Percentiles rank a stretch among this genome's conserved stretches.
Evolutionary conservation across 2,797 vertebrate genomes (phyloP).

Genomic region (Lacerta bilineata): DNA sequence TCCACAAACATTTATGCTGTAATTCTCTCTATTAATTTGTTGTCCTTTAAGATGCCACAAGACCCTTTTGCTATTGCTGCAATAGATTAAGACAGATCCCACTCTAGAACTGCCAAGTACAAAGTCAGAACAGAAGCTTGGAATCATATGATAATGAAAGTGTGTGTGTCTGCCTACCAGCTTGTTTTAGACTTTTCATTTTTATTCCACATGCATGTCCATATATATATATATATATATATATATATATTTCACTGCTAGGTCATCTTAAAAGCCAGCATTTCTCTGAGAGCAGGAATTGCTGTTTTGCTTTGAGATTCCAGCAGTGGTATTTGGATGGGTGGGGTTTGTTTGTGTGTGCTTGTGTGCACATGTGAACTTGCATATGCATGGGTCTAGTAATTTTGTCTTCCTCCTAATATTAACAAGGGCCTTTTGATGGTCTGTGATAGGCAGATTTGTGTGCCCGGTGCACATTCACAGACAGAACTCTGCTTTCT

Average conservation of each 20-base stretch:
- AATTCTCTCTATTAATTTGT: no score
- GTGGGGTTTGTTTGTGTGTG: not conserved
- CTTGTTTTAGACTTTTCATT: not conserved
- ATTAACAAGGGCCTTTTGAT: not conserved
- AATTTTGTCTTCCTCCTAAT: not conserved
- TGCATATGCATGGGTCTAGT: not conserved
- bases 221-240: not conserved
- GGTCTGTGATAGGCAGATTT: not conserved
- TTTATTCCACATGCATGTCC: not conserved
- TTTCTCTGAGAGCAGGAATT: not conserved
- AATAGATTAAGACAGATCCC: no score
- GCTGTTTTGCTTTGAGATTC: not conserved
- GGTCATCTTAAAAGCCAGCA: not conserved
- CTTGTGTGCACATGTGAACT: not conserved
- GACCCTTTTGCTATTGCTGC: no score
- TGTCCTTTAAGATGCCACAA: no score
- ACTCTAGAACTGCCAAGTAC: not conserved
- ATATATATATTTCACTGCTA: not conserved
- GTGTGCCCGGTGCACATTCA: not conserved
- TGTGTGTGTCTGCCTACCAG: no score
- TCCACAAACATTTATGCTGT: no score
- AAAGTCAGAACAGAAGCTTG: not conserved
- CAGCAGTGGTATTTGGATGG: not conserved
- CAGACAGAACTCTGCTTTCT: not conserved
- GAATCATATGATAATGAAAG: not conserved